Percentiles rank a stretch among this genome's conserved stretches.
Conservation (phyloP, 1,140 invertebrate species). For the Thrips palmi region DNA sequence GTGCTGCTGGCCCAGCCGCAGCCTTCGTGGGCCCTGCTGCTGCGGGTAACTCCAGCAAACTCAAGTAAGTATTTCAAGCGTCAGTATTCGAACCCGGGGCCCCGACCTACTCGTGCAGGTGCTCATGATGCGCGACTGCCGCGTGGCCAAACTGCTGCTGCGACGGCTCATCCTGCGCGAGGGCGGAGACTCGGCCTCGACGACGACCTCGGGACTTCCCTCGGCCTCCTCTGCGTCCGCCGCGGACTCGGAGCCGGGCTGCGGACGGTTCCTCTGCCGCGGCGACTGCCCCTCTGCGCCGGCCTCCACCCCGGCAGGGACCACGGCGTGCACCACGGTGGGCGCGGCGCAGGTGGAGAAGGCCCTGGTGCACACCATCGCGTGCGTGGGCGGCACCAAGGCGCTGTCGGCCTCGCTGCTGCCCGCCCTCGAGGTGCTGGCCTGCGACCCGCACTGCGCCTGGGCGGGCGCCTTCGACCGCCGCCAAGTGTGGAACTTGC, state of each 20-base stretch:
- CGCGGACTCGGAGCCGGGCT: constrained; percentile 17
- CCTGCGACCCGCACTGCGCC: constrained; percentile 16
- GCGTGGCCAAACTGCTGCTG: constrained; percentile 11
- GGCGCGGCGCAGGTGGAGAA: constrained; percentile 24
- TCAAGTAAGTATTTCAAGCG: background rate
- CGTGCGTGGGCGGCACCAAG: constrained; percentile 33
- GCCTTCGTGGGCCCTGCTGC: constrained; percentile 42
- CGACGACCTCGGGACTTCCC: background rate
- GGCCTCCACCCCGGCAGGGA: no score
- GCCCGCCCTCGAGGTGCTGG: constrained; percentile 35
- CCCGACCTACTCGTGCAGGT: constrained; percentile 12
- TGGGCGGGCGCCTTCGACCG: background rate
- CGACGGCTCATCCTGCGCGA: background rate
- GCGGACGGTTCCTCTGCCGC: constrained; percentile 43
- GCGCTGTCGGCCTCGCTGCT: constrained; percentile 40
- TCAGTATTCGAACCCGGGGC: background rate
- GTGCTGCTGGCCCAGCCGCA: constrained; percentile 55
- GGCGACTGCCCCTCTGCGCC: constrained; percentile 24
- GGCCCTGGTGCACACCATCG: constrained; percentile 33
- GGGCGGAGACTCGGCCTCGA: background rate
- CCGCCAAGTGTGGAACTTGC: constrained; percentile 51
- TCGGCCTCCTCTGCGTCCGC: constrained; percentile 7
- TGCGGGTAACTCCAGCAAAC: constrained; percentile 13
- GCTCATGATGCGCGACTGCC: constrained; percentile 17
- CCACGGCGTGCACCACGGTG: no score